Conservation (phyloP, 2,797 vertebrate genomes). For the Trachops cirrhosus region DNA sequence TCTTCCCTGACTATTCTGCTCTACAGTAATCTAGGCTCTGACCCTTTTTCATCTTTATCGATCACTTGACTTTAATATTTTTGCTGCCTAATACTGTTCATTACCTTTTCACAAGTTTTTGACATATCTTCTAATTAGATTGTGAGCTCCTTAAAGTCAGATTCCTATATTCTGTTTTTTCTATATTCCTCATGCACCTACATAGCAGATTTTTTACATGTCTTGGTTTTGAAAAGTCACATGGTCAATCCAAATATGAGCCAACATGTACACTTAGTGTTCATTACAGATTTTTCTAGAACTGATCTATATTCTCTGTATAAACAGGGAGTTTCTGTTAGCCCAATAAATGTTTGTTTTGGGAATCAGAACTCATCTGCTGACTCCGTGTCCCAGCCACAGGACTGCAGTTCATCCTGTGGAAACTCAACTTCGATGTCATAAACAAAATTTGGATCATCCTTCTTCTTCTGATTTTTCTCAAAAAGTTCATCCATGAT, state of each 20-base stretch:
- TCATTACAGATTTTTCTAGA: constrained; percentile 46
- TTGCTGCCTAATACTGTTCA: not conserved
- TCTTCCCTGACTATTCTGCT: not conserved
- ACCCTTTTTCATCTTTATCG: not conserved
- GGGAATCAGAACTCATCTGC: constrained; percentile 87
- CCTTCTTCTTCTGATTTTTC: constrained; percentile 89
- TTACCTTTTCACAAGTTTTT: constrained; percentile 17
- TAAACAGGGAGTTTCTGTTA: not conserved
- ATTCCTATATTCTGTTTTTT: not conserved
- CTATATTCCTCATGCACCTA: not conserved
- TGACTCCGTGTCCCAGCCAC: constrained; percentile 93
- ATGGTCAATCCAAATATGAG: not conserved
- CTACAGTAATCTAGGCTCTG: not conserved
- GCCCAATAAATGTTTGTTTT: not conserved
- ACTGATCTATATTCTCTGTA: not conserved
- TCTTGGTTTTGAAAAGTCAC: constrained; percentile 31
- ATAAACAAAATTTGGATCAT: constrained; percentile 93
- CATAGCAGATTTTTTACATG: not conserved
- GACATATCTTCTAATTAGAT: not conserved
- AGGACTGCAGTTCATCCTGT: constrained; percentile 85
- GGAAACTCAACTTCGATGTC: constrained; percentile 92
- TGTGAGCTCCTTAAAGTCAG: not conserved
- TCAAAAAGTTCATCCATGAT: constrained; percentile 95
- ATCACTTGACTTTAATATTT: not conserved
- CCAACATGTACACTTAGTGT: not conserved